Conservation (phyloP, 2,113 vertebrate genomes). For the Microtus pennsylvanicus region DNA sequence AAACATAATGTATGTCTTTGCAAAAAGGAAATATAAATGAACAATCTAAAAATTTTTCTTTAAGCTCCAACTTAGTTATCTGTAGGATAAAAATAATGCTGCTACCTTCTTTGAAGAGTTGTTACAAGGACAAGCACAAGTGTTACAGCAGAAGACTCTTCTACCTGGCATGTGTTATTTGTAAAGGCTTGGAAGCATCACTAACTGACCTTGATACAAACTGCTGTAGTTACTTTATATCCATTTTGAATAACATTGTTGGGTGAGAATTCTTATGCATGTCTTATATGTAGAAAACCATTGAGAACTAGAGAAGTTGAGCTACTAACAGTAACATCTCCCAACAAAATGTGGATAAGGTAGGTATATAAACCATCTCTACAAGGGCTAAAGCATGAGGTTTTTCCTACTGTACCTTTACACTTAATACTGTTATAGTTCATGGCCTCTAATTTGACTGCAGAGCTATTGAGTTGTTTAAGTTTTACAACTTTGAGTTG, state of each 20-base stretch:
- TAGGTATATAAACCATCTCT: background rate
- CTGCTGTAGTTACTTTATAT: background rate
- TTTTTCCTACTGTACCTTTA: background rate
- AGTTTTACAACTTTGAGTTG: background rate
- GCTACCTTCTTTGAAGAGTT: background rate
- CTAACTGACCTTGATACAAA: no score
- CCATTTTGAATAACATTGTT: background rate
- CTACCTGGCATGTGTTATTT: background rate
- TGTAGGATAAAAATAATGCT: slow-evolving; percentile 23
- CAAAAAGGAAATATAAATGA: background rate
- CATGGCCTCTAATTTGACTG: background rate
- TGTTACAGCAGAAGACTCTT: background rate
- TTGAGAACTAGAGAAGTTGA: background rate
- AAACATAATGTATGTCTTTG: background rate
- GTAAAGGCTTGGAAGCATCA: background rate
- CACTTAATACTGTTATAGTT: background rate
- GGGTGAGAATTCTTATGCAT: background rate
- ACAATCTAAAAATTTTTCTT: background rate
- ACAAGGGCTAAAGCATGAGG: background rate
- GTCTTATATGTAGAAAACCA: background rate
- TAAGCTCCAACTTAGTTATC: background rate
- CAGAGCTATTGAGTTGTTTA: background rate
- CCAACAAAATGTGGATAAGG: background rate
- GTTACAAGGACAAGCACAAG: background rate
- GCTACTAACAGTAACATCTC: background rate